Evolutionary conservation across 2,888 invertebrate species (phyloP).

Genomic region (Caenorhabditis sp.): DNA sequence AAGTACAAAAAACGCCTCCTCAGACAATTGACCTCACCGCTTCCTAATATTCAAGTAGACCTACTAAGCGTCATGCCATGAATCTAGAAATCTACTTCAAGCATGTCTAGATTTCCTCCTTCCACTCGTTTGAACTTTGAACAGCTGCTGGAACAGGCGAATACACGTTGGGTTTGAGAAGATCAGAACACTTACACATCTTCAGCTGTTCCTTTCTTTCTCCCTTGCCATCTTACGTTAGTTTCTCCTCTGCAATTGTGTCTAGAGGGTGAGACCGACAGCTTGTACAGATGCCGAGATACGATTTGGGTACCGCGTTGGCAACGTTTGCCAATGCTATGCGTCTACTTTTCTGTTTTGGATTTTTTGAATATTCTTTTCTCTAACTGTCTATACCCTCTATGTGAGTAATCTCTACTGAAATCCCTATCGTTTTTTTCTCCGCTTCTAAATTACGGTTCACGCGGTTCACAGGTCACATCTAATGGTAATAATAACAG

Average conservation of each 20-base stretch:
- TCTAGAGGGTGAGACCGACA: slow-evolving; percentile 35
- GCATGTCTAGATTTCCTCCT: neutral
- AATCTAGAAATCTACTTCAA: slow-evolving; percentile 24
- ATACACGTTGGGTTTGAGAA: neutral
- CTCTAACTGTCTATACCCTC: neutral
- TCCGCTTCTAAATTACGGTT: slow-evolving; percentile 41
- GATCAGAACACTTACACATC: neutral
- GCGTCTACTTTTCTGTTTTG: neutral
- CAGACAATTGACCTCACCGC: slow-evolving; percentile 11
- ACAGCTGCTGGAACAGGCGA: slow-evolving; percentile 28
- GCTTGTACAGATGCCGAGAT: neutral
- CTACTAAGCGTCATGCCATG: neutral
- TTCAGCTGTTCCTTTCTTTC: slow-evolving; percentile 29
- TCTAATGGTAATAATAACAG: slow-evolving; percentile 17
- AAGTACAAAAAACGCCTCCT: neutral
- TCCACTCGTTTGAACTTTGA: slow-evolving; percentile 36
- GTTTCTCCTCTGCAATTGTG: slow-evolving; percentile 23
- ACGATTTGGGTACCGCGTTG: neutral
- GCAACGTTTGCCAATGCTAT: slow-evolving; percentile 4
- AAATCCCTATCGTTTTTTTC: neutral
- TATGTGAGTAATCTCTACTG: neutral
- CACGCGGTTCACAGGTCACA: slow-evolving; percentile 42
- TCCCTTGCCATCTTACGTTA: neutral
- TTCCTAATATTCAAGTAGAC: neutral
- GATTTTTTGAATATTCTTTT: neutral